These are phyloP conservation scores for Myripristis murdjan DNA, from an alignment of 2,797 vertebrate genomes.

Conservation along the genomic window DNA sequence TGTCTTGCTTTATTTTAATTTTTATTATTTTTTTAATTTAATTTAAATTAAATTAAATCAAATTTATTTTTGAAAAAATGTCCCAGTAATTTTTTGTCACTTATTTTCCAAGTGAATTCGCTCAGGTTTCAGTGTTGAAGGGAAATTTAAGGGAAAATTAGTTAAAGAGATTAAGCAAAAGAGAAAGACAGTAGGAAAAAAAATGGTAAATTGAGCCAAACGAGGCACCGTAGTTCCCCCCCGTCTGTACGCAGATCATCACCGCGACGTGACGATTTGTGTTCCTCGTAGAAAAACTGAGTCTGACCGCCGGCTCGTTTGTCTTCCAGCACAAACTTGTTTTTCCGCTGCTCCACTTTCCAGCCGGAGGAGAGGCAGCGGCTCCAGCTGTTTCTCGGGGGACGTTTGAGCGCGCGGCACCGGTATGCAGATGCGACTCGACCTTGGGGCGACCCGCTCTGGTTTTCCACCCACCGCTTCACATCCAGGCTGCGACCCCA, in stretches of 20 bases:
- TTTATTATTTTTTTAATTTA: too few species aligned
- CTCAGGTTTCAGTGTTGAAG: too few species aligned
- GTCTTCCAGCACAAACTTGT: background rate
- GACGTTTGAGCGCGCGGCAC: background rate
- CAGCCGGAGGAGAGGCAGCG: background rate
- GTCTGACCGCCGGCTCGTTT: background rate
- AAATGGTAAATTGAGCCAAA: background rate
- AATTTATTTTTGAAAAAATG: too few species aligned
- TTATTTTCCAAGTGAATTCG: too few species aligned
- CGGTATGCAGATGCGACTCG: slow-evolving; percentile 31
- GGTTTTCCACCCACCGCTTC: slow-evolving; percentile 37
- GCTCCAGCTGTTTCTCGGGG: slow-evolving; percentile 46
- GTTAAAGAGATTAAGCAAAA: too few species aligned
- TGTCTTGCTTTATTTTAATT: too few species aligned
- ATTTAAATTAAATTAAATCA: too few species aligned
- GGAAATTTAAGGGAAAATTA: too few species aligned
- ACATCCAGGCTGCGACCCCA: slow-evolving; percentile 37
- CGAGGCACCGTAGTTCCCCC: background rate
- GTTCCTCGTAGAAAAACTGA: background rate
- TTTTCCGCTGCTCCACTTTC: slow-evolving; percentile 12
- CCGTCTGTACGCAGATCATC: background rate
- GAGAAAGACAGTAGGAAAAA: background rate
- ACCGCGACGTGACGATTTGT: background rate
- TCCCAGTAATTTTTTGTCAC: too few species aligned
- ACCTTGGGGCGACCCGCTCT: slow-evolving; percentile 24